These are phyloP conservation scores for Gortyna flavago DNA, from an alignment of 2,888 invertebrate species.

Conservation along the genomic window DNA sequence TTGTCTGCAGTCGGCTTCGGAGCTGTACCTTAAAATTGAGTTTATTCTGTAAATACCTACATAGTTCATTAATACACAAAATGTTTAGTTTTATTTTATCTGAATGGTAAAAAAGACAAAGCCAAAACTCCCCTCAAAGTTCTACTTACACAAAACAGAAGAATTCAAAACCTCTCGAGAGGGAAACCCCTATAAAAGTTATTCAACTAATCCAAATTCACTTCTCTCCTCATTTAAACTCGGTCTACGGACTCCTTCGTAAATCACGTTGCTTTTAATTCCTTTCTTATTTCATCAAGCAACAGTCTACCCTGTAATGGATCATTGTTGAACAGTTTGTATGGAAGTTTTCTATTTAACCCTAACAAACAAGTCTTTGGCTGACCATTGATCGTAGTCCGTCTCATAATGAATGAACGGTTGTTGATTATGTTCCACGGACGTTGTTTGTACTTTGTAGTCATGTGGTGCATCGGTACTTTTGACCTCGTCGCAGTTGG, in stretches of 20 bases:
- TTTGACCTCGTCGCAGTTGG: constrained; percentile 5
- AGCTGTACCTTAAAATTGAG: no score
- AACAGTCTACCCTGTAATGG: constrained; percentile 42
- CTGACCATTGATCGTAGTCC: constrained; percentile 52
- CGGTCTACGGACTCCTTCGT: constrained; percentile 36
- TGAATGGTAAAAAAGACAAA: constrained; percentile 12
- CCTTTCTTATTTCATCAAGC: constrained; percentile 55
- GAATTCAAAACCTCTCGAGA: constrained; percentile 23
- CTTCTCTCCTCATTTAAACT: constrained; percentile 54
- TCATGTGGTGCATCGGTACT: constrained; percentile 29
- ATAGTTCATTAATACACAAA: neutral
- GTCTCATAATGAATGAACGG: constrained; percentile 61
- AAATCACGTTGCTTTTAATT: constrained; percentile 60
- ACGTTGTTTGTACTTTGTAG: constrained; percentile 23
- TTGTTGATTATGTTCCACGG: constrained; percentile 60
- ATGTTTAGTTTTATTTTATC: neutral
- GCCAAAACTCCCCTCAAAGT: constrained; percentile 7
- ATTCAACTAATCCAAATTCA: constrained; percentile 53
- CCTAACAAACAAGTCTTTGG: constrained; percentile 54
- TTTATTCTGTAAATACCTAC: neutral
- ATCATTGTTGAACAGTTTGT: constrained; percentile 59
- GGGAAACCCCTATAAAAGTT: constrained; percentile 42
- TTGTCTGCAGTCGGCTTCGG: no score
- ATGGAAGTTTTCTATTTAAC: constrained; percentile 62
- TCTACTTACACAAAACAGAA: constrained; percentile 12